Conservation (phyloP, 2,888 invertebrate genomes). For the Smittia aterrima region DNA sequence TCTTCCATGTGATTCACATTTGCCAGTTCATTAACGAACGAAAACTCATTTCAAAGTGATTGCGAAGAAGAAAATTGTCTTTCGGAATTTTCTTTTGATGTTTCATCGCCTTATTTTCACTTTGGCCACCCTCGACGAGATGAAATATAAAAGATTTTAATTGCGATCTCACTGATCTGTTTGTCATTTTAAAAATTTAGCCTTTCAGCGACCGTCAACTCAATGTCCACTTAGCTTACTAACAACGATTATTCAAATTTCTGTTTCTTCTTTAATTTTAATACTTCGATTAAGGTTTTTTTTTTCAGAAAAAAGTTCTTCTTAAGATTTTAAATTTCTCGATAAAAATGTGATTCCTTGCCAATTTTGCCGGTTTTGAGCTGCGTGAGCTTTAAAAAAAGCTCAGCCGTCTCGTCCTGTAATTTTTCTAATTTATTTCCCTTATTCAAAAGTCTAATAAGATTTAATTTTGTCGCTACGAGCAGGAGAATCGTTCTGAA, state of each 20-base stretch:
- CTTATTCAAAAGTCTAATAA: background rate
- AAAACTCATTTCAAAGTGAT: background rate
- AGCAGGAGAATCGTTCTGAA: background rate
- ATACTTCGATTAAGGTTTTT: background rate
- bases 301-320: background rate
- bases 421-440: background rate
- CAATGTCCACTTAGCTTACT: constrained; percentile 3
- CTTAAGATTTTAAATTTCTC: background rate
- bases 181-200: constrained; percentile 15
- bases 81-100: background rate
- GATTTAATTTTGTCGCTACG: background rate
- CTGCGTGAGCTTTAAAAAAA: background rate
- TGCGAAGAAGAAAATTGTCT: background rate
- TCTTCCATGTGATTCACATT: constrained; percentile 7
- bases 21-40: background rate
- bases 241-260: background rate
- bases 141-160: too few relatives aligned
- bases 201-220: background rate
- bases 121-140: background rate
- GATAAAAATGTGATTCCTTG: background rate
- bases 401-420: background rate
- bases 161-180: background rate
- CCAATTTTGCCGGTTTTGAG: background rate
- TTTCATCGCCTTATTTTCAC: background rate
- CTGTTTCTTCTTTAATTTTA: background rate